These are phyloP conservation scores for Rhinogobio ventralis DNA, from an alignment of 2,797 vertebrate species.

Conservation along the genomic window DNA sequence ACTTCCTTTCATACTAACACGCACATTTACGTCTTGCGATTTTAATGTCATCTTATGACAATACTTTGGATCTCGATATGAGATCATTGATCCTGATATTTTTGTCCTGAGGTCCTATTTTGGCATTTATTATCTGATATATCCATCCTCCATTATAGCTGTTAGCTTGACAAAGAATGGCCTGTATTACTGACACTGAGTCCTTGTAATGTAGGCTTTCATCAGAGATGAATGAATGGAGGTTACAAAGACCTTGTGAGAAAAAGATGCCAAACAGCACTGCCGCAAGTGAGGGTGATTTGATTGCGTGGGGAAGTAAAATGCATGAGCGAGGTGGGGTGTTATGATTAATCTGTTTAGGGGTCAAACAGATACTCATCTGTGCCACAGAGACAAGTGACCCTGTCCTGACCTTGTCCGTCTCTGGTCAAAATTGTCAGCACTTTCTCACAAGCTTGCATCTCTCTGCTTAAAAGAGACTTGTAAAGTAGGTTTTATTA, in stretches of 20 bases:
- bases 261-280: constrained; percentile 22
- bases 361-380: constrained; percentile 20
- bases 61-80: constrained; percentile 61
- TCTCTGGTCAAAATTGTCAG: constrained; percentile 16
- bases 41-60: constrained; percentile 70
- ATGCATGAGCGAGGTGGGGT: background rate
- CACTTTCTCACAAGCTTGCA: constrained; percentile 25
- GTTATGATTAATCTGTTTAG: constrained; percentile 30
- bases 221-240: constrained; percentile 22
- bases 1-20: constrained; percentile 61
- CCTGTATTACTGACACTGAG: constrained; percentile 8
- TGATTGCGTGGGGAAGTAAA: constrained; percentile 18
- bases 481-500: constrained; percentile 45
- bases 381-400: constrained; percentile 3
- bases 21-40: constrained; percentile 61
- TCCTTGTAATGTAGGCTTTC: constrained; percentile 30
- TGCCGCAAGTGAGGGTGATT: background rate
- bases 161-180: constrained; percentile 1
- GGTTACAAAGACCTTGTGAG: constrained; percentile 31
- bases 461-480: constrained; percentile 12
- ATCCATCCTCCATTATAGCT: constrained; percentile 20
- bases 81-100: constrained; percentile 63
- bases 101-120: constrained; percentile 68
- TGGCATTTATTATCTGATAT: constrained; percentile 66
- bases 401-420: constrained; percentile 18